These are phyloP conservation scores for Parazoanthus atlanticus DNA, from an alignment of 92 coral and sea anemone genomes.

Conservation along the genomic window DNA sequence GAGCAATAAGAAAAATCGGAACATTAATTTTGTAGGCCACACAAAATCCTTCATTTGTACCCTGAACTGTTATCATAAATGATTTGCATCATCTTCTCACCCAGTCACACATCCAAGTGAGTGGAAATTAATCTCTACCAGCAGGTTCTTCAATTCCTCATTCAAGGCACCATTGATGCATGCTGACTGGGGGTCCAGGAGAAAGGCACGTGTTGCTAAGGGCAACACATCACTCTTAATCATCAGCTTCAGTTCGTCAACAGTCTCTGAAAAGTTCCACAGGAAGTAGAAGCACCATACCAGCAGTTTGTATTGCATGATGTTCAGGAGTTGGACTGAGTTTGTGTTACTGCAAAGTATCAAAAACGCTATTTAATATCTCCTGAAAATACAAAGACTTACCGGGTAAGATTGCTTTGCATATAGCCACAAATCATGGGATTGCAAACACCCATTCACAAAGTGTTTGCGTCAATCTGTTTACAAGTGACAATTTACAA, in stretches of 20 bases:
- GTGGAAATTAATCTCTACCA: constrained; percentile 55
- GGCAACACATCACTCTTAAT: constrained; percentile 61
- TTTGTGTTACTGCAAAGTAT: background rate
- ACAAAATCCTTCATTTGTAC: no score
- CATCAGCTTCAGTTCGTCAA: constrained; percentile 68
- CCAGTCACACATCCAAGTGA: constrained; percentile 80
- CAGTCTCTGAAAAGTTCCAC: constrained; percentile 79
- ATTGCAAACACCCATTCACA: no score
- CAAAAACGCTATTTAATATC: background rate
- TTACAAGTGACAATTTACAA: no score
- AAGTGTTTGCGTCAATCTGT: no score
- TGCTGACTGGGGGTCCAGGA: constrained; percentile 47
- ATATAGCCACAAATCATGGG: no score
- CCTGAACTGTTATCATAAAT: no score
- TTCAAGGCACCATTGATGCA: background rate
- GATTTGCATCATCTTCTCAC: constrained; percentile 41
- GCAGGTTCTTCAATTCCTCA: constrained; percentile 11
- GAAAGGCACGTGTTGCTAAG: constrained; percentile 55
- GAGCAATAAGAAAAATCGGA: no score
- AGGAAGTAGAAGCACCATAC: constrained; percentile 60
- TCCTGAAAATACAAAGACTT: no score
- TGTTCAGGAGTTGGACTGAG: background rate
- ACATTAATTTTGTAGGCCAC: no score
- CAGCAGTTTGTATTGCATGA: constrained; percentile 53
- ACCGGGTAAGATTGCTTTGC: no score